Evolutionary conservation across 1,140 invertebrate species (phyloP).

Genomic region (Gonioctena quinquepunctata): DNA sequence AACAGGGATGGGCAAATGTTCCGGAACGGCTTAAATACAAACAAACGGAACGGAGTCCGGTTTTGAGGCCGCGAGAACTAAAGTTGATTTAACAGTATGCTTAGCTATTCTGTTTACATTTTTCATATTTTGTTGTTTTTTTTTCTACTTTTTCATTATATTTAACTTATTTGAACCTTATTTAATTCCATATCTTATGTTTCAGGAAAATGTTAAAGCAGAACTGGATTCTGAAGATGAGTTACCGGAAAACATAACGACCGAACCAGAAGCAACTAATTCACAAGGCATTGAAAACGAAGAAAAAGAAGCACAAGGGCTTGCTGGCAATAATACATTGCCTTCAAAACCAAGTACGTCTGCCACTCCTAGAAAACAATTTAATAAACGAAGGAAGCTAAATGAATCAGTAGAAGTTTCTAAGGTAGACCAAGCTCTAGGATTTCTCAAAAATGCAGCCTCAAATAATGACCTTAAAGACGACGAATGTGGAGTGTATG

Average conservation of each 20-base stretch:
- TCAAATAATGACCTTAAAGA: conserved; percentile 7
- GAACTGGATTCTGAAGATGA: neutral
- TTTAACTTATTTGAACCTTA: too few relatives aligned
- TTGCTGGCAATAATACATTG: neutral
- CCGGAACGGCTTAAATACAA: too few relatives aligned
- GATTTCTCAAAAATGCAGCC: conserved; percentile 14
- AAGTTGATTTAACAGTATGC: too few relatives aligned
- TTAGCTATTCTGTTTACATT: too few relatives aligned
- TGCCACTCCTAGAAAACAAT: neutral
- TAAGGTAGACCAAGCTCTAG: neutral
- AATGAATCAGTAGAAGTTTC: conserved; percentile 4
- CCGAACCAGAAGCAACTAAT: neutral
- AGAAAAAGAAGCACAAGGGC: neutral
- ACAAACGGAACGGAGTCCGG: too few relatives aligned
- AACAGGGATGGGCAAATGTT: too few relatives aligned
- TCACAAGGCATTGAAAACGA: neutral
- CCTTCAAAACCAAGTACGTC: conserved; percentile 9
- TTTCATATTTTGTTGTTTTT: too few relatives aligned
- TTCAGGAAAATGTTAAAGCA: neutral
- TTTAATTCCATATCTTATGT: neutral
- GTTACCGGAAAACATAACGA: neutral
- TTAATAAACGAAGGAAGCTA: neutral
- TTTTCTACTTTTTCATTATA: too few relatives aligned
- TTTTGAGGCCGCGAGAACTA: too few relatives aligned
- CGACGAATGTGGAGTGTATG: conserved; percentile 11